Base-by-base conservation (phyloP, 2,888 invertebrate species). In the Meiosimyza decipiens region DNA sequence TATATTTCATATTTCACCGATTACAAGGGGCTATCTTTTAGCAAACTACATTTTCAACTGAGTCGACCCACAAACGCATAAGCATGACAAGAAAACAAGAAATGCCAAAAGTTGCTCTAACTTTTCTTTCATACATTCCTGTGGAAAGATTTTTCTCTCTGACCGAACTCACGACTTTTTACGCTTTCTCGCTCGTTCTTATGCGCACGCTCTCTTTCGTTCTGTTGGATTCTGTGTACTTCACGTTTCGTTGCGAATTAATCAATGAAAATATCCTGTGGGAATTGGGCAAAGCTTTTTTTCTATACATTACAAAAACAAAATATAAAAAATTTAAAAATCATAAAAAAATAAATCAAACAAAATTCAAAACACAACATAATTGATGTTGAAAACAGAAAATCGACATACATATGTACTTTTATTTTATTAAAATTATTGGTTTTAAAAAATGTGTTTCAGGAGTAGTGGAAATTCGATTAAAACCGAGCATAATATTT, bases 181-280 rank as follows among this genome's bases (percentile, higher is more conserved):
- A 6, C 68, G 51, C 33, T 52, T 50, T 16, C 57, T 50, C 50
- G 57, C 51, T 47, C 67, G 50, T 9, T 18, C 55, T n/a, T 16
- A 59, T n/a, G 28, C 66, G 67, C 28, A 7, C 18, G 33, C 57
- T 22, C 47, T 47, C 70, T 47, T 16, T 57, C 73, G 40, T 51
- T n/a, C 59, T 60, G 33, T 18, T 22, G 51, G 54, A 51, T 18
- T 28, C 28, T 18, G 47, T 40, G 55, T n/a, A 54, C 60, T 22
- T 72, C 66, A 54, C 50, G 28, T 68, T 69, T 75, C 78, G 74
- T 76, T 78, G 77, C 75, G 78, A 79, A 80, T 80, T 81, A 81
- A 82, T 81, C 80, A 82, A 81, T 82, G 81, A 80, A 81, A 76
- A 80, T 78, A 74, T 79, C 80, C 79, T 80, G 76, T 76, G 78